These are phyloP conservation scores for Magallana gigas DNA, from an alignment of 1,140 invertebrate genomes.

Conservation along the genomic window DNA sequence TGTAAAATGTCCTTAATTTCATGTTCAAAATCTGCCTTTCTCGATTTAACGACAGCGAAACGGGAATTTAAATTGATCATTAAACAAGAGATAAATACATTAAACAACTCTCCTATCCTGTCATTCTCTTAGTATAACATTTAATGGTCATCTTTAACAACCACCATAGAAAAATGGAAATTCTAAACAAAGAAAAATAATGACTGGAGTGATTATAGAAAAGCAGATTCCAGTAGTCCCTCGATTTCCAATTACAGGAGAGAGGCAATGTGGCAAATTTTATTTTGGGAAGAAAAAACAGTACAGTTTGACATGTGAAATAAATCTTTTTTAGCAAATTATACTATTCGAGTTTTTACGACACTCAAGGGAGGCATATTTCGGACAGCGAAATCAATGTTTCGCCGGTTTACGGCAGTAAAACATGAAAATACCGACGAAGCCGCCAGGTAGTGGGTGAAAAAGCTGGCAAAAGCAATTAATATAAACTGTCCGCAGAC, in stretches of 20 bases:
- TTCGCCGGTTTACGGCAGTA: not conserved
- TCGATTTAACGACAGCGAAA: too few species aligned
- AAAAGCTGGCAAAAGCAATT: slow-evolving; percentile 15
- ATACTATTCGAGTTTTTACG: not conserved
- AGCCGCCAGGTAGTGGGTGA: not conserved
- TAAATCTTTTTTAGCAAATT: slow-evolving; percentile 23
- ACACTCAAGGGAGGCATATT: slow-evolving; percentile 27
- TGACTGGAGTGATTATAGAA: not conserved
- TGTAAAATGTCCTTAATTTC: too few species aligned
- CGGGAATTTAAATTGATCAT: too few species aligned
- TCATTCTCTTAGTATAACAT: too few species aligned
- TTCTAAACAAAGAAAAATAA: not conserved
- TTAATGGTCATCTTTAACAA: too few species aligned
- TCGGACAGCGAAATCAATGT: slow-evolving; percentile 32
- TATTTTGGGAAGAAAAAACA: not conserved
- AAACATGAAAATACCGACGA: not conserved
- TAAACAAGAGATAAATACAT: too few species aligned
- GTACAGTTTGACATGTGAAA: slow-evolving; percentile 29
- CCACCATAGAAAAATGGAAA: too few species aligned
- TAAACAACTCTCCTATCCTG: too few species aligned
- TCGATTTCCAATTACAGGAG: slow-evolving; percentile 7
- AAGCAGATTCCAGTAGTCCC: not conserved
- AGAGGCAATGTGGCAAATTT: not conserved
- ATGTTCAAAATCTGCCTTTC: too few species aligned
- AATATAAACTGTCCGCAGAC: not conserved